Evolutionary conservation across 2,888 invertebrate species (phyloP), one percentile per base, ranked within the genome.

Genomic region (Dynastes tityus): DNA sequence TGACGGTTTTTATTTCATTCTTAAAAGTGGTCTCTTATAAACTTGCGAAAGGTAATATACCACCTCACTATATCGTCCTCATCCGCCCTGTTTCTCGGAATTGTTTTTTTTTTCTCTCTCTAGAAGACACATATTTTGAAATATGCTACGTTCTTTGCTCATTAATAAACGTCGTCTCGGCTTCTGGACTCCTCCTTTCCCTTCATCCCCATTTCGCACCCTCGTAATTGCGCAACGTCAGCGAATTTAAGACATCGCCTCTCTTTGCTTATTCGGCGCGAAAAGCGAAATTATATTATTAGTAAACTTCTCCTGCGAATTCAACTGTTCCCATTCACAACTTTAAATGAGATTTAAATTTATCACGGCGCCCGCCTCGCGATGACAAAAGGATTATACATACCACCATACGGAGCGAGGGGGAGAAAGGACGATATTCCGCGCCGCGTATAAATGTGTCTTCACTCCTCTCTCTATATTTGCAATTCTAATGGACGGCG

Each of bases 401-500:
- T 37, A 37, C 45, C 45, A 11, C 8, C 11, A 45, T 45, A 2
- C 45, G 1, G 45, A 64, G 11, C 63, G 63, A 8, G 29, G 37
- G 29, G 29, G 37, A 6, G 29, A 37, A 29, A 27, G 32, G 11
- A 29, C 29, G n/a, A 29, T 29, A 29, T 29, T 55, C 32, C 77
- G 76, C 82, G 80, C 80, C 80, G 82, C 81, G 32, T 37, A 83
- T 82, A 83, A 82, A 83, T 83, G 82, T 83, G 82, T 84, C 82
- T 81, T 84, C 82, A 81, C 80, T 80, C 80, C 32, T 37, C 32
- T 37, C 32, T 37, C 32, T 37, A 37, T 83, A 85, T 86, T 85
- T 84, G 85, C 85, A 86, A 85, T 85, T 85, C 85, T 85, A 85
- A 86, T 85, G 82, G 80, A 80, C 80, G 53, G 51, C 67, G 74